These are phyloP conservation scores for Telmatherina bonti DNA, from an alignment of 2,797 vertebrate genomes.

Conservation along the genomic window DNA sequence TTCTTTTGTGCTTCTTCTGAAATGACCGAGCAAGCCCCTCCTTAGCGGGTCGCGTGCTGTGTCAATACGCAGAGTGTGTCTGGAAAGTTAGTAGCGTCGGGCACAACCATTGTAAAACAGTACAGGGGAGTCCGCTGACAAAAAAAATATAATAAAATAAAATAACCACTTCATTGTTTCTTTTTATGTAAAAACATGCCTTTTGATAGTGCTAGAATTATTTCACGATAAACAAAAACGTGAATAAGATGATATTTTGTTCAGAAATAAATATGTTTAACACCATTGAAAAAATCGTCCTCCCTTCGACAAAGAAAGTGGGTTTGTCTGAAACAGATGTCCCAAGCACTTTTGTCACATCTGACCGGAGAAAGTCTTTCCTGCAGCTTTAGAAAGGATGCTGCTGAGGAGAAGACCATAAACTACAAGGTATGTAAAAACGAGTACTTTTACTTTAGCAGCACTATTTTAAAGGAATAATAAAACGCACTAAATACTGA, in stretches of 20 bases:
- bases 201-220: accelerated
- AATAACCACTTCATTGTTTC: not conserved
- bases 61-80: constrained; percentile 69
- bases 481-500: not conserved
- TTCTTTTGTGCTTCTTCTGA: constrained; percentile 57
- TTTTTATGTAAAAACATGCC: not conserved
- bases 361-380: constrained; percentile 60
- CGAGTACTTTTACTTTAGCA: not conserved
- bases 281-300: accelerated
- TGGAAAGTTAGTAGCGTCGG: constrained; percentile 48
- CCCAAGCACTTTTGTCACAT: constrained; percentile 46
- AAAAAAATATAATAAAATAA: no score
- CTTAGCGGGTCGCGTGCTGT: constrained; percentile 69
- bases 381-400: constrained; percentile 39
- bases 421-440: constrained; percentile 45
- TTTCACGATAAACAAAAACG: not conserved
- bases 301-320: constrained; percentile 35
- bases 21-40: constrained; percentile 52
- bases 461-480: not conserved
- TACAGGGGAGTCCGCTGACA: not conserved
- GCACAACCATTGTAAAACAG: constrained; percentile 43
- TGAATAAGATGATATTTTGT: accelerated
- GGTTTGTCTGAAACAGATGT: constrained; percentile 73
- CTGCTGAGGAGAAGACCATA: constrained; percentile 33
- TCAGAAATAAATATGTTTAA: accelerated